Conservation (phyloP, 2,888 invertebrate species). For the Phania funesta region DNA sequence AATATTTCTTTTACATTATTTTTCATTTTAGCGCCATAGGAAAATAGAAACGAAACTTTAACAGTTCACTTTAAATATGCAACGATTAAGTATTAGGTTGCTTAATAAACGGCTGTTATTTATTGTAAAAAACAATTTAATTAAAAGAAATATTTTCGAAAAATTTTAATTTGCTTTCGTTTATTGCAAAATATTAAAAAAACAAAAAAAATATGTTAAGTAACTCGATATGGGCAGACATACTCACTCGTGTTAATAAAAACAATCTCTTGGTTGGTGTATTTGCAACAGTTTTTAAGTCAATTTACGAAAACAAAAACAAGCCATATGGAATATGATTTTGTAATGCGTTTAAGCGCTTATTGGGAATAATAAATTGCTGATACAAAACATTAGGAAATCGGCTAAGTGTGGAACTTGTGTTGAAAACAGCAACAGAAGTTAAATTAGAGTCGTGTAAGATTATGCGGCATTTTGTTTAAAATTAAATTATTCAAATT, state of each 20-base stretch:
- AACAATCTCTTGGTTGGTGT: neutral
- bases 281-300: conserved; percentile 25
- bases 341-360: conserved; percentile 6
- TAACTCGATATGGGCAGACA: conserved; percentile 1
- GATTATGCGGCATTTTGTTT: neutral
- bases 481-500: conserved; percentile 30
- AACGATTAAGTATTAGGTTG: conserved; percentile 32
- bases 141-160: conserved; percentile 33
- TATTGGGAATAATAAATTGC: conserved; percentile 22
- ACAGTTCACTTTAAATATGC: conserved; percentile 11
- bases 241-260: neutral
- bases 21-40: too few relatives aligned
- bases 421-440: neutral
- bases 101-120: conserved; percentile 32
- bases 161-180: conserved; percentile 49
- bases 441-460: neutral
- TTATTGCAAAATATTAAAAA: conserved; percentile 49
- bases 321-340: conserved; percentile 22
- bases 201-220: conserved; percentile 17
- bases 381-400: neutral
- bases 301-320: conserved; percentile 2
- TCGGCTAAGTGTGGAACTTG: neutral
- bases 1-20: too few relatives aligned
- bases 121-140: conserved; percentile 45
- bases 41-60: conserved; percentile 3